Percentiles rank a stretch among this genome's conserved stretches.
phyloP scores from a whole-genome alignment of 2,797 vertebrate genomes.

The Apodemus agrarius region DNA sequence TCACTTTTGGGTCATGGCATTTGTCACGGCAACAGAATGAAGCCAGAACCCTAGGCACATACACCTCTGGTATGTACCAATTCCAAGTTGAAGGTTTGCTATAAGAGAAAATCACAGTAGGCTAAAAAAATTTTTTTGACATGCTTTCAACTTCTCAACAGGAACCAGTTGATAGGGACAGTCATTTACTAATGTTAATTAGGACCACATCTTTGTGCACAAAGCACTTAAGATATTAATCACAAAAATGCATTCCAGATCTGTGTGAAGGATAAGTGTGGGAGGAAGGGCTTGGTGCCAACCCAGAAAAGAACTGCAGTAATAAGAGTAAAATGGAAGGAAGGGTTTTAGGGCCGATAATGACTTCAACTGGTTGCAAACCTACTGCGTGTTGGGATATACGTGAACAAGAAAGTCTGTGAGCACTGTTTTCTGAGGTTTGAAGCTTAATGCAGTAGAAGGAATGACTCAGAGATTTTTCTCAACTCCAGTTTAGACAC shows the following conservation, averaged over 20 bases:
- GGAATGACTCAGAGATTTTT: neutral
- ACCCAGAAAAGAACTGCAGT: neutral
- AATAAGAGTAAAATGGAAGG: conserved; percentile 18
- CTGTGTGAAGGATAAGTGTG: neutral
- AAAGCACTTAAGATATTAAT: neutral
- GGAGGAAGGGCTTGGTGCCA: neutral
- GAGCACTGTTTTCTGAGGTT: neutral
- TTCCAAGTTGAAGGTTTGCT: neutral
- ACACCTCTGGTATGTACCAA: neutral
- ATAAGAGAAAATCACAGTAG: neutral
- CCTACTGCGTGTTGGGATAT: neutral
- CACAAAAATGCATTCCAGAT: conserved; percentile 15
- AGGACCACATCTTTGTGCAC: neutral
- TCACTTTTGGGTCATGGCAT: neutral
- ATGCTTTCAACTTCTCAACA: neutral
- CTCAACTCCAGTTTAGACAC: neutral
- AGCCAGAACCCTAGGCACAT: neutral
- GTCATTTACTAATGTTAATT: neutral
- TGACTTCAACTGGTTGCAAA: neutral
- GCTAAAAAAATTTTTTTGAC: neutral
- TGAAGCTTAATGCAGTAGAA: neutral
- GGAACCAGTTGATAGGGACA: neutral
- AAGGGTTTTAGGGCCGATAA: neutral
- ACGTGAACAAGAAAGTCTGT: neutral
- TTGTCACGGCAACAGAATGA: neutral